Conservation (phyloP, 1,140 invertebrate species). For the Archivesica marissinica region DNA sequence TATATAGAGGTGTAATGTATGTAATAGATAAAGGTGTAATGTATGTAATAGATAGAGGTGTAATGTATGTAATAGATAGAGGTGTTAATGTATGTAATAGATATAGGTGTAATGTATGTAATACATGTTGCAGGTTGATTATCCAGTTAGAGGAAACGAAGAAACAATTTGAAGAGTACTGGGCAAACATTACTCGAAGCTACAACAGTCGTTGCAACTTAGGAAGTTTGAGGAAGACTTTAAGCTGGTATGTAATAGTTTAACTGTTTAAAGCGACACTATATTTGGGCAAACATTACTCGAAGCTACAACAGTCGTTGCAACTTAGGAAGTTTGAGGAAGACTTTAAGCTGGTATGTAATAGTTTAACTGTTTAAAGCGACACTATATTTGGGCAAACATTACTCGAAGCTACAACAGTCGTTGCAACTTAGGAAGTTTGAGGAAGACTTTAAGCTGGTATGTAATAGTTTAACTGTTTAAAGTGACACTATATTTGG, state of each 20-base stretch:
- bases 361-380: no score
- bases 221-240: constrained; percentile 96
- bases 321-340: constrained; percentile 95
- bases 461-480: no score
- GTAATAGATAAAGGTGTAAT: no score
- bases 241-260: constrained; percentile 88
- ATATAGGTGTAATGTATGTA: no score
- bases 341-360: constrained; percentile 91
- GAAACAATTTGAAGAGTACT: constrained; percentile 96
- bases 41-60: no score
- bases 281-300: constrained; percentile 97
- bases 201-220: constrained; percentile 94
- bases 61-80: no score
- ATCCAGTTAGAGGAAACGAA: constrained; percentile 98
- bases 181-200: constrained; percentile 94
- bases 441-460: constrained; percentile 93
- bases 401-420: constrained; percentile 93
- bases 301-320: constrained; percentile 94
- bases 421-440: constrained; percentile 95
- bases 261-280: no score
- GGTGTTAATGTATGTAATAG: no score
- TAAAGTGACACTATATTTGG: no score
- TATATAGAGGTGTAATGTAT: no score
- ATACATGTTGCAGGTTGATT: constrained; percentile 88
- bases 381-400: constrained; percentile 98